phyloP scores from a whole-genome alignment of 1,140 invertebrate species.

The Lepidurus arcticus region DNA sequence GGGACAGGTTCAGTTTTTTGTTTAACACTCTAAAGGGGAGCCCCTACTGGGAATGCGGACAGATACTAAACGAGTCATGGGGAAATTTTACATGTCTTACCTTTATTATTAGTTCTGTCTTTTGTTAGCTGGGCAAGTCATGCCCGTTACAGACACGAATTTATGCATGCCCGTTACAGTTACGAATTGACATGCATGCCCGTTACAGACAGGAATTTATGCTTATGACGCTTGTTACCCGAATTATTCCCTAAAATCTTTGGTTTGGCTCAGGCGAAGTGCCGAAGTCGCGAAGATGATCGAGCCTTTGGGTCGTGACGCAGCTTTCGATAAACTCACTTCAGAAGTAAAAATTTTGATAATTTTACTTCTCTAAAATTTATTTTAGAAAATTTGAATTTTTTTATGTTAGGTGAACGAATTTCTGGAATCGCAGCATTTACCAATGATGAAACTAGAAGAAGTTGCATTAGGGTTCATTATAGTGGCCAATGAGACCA shows the following conservation, averaged over 20 bases:
- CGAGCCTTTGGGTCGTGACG: constrained; percentile 74
- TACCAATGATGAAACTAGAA: constrained; percentile 61
- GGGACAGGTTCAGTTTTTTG: no score
- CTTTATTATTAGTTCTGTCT: no score
- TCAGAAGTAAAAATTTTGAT: constrained; percentile 51
- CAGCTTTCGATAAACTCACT: constrained; percentile 67
- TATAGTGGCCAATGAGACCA: constrained; percentile 94
- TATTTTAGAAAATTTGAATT: constrained; percentile 30
- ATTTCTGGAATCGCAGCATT: constrained; percentile 32
- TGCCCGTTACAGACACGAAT: no score
- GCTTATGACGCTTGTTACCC: constrained; percentile 81
- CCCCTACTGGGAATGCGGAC: no score
- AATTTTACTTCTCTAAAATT: constrained; percentile 28
- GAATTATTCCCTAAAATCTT: constrained; percentile 98
- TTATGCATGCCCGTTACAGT: no score
- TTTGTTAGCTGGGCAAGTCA: no score
- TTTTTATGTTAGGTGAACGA: constrained; percentile 36
- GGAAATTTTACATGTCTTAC: no score
- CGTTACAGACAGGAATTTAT: constrained; percentile 90
- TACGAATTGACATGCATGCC: no score
- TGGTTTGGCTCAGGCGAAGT: constrained; percentile 79
- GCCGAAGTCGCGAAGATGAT: no score
- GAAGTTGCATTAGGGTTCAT: constrained; percentile 97
- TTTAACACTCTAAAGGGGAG: no score
- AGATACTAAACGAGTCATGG: no score